Base-by-base conservation (phyloP, 2,113 vertebrate genomes). In the Cisticola juncidis region DNA sequence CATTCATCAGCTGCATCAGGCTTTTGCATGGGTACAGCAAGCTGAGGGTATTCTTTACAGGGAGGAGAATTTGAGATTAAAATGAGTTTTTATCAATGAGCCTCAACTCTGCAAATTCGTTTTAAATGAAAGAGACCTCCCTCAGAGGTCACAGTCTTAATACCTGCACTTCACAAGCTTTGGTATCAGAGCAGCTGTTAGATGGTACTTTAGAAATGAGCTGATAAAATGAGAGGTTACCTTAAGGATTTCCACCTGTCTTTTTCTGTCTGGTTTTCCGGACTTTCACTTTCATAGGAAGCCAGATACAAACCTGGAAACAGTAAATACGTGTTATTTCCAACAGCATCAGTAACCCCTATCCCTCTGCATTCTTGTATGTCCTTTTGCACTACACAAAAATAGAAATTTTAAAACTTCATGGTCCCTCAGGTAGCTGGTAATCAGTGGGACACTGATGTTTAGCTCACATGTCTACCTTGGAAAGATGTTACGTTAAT, bases 281-380 rank as follows among this genome's bases (percentile, higher is more conserved):
- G 98, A 81, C 98, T 98, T 95, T 98, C 98, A 88, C 98, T 98
- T 95, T 98, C 98, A 92, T 98, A 98, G 42, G 98, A 98, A 94
- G 98, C 98, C 97, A 98, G 92, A 96, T 98, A 98, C 81, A 98
- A 97, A 95, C 98, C 98, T 98, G 66, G 38, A 58, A 85, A 92
- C 24, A n/a, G 48, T 60, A 95, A 86, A 26, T n/a, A 72, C 15
- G 36, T 29, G 31, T 96, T 94, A 95, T 22, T 47, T 89, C 31
- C 84, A 73, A 47, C 33, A 71, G 36, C 23, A 62, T 21, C 6
- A 24, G 31, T 19, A 64, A 42, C 9, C 11, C 45, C 5, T 21
- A 7, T 25, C 31, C 56, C 33, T 79, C 36, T 81, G 44, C 31
- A 22, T 47, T 71, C 17, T 18, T 51, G 1, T 14, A 20, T 5